These are phyloP conservation scores for Ditylenchus dipsaci DNA, from an alignment of 1,140 invertebrate species.

Conservation along the genomic window DNA sequence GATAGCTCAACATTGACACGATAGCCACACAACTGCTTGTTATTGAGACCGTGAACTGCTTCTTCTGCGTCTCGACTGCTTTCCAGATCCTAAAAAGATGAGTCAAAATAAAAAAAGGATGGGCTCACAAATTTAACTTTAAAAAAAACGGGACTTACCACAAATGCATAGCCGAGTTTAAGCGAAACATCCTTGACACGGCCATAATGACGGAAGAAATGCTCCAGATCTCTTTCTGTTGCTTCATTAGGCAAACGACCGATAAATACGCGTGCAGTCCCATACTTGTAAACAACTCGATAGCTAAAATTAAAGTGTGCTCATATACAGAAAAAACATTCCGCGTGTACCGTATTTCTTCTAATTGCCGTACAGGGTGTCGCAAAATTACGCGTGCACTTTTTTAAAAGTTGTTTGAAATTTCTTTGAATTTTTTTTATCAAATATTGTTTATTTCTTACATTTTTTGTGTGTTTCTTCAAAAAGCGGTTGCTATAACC, in stretches of 20 bases:
- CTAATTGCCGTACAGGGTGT: no score
- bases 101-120: no score
- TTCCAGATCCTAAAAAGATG: constrained; percentile 80
- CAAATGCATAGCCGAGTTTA: constrained; percentile 3
- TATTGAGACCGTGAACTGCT: constrained; percentile 94
- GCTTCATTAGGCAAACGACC: constrained; percentile 82
- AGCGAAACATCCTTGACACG: not conserved
- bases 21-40: constrained; percentile 88
- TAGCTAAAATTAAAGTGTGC: no score
- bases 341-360: no score
- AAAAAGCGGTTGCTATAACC: no score
- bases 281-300: not conserved
- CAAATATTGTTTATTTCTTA: no score
- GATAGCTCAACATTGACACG: constrained; percentile 62
- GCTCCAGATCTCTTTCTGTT: constrained; percentile 89
- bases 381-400: no score
- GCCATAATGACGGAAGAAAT: constrained; percentile 77
- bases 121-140: no score
- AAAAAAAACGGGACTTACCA: constrained; percentile 3
- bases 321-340: no score
- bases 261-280: constrained; percentile 77
- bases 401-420: no score
- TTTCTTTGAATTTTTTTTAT: no score
- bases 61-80: constrained; percentile 95
- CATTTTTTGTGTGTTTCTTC: no score